Percentiles rank a stretch among this genome's conserved stretches.
Evolutionary conservation across 2,797 vertebrate species (phyloP).

Genomic region (Sus cebifrons): DNA sequence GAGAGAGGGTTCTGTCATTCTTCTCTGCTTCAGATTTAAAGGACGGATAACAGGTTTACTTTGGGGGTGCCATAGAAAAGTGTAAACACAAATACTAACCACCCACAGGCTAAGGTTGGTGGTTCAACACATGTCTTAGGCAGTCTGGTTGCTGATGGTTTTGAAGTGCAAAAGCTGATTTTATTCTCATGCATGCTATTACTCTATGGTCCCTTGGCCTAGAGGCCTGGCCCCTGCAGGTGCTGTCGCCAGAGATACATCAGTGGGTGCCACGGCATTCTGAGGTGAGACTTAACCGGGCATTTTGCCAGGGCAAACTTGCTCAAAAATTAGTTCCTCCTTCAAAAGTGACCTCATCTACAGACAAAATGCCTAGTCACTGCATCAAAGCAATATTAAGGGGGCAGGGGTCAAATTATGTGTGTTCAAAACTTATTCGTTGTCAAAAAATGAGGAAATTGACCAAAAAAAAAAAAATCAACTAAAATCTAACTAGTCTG

Average conservation of each 20-base stretch:
- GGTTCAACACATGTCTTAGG: neutral
- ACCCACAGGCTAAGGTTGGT: neutral
- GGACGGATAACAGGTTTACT: neutral
- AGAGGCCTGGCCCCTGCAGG: neutral
- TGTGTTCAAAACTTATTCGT: neutral
- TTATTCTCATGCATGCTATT: neutral
- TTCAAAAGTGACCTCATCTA: neutral
- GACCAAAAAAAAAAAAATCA: neutral
- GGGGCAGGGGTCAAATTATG: neutral
- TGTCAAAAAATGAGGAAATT: neutral
- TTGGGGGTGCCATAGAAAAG: neutral
- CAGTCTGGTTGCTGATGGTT: neutral
- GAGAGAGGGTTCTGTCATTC: neutral
- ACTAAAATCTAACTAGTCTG: neutral
- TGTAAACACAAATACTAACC: neutral
- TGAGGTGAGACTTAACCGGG: neutral
- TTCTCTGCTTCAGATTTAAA: neutral
- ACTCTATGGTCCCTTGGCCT: neutral
- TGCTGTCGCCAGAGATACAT: neutral
- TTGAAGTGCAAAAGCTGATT: constrained; percentile 6
- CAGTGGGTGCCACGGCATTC: neutral
- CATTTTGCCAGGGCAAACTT: neutral
- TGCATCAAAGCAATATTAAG: neutral
- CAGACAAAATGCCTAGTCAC: neutral
- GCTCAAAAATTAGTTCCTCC: neutral